Evolutionary conservation across 2,888 invertebrate genomes (phyloP).

Genomic region (Camponotus fellah): DNA sequence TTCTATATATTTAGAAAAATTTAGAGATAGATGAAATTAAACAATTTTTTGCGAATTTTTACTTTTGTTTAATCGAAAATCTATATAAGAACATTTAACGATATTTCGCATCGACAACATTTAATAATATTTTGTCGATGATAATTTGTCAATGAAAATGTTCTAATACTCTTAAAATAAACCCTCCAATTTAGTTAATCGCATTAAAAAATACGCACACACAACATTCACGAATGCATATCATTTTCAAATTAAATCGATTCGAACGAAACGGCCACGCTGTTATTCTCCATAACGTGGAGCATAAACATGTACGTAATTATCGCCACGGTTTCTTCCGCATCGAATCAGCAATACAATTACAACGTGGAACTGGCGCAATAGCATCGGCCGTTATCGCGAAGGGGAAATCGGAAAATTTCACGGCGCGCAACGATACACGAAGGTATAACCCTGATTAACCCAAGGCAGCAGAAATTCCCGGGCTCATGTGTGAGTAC

Average conservation of each 20-base stretch:
- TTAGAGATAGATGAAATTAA: background rate
- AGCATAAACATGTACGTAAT: constrained; percentile 43
- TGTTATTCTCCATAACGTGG: background rate
- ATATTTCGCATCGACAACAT: background rate
- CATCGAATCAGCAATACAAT: constrained; percentile 41
- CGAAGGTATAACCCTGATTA: constrained; percentile 41
- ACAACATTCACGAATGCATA: background rate
- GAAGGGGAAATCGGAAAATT: constrained; percentile 44
- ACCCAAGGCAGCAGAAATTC: constrained; percentile 43
- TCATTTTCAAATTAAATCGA: constrained; percentile 14
- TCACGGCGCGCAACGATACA: constrained; percentile 9
- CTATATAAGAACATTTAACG: background rate
- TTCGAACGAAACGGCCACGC: background rate
- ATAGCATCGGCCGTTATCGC: constrained; percentile 14
- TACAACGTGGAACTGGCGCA: background rate
- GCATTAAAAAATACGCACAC: background rate
- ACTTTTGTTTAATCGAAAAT: background rate
- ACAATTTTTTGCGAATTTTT: background rate
- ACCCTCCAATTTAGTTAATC: constrained; percentile 19
- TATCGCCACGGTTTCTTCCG: constrained; percentile 32
- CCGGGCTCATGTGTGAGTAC: constrained; percentile 31
- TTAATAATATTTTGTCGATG: background rate
- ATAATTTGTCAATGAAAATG: background rate
- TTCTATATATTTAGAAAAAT: background rate
- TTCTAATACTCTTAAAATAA: background rate